Base-by-base conservation (phyloP, 2,797 vertebrate genomes). In the Peromyscus nudipes region DNA sequence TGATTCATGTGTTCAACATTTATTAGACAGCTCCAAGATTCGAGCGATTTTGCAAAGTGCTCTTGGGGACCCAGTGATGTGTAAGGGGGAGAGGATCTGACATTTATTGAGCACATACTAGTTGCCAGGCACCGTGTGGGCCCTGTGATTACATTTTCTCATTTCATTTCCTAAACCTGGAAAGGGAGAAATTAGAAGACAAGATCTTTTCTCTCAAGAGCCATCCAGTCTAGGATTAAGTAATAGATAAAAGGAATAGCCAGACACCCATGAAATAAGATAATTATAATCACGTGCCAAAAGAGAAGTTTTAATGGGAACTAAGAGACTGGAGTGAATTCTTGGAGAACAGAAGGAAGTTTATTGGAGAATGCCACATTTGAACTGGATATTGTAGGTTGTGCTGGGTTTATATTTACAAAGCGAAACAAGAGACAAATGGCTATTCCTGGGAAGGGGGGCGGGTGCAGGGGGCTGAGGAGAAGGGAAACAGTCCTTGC, bases 101-200 rank as follows among this genome's bases (percentile, higher is more conserved):
- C 82, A 92, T 96, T 96, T 97, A 92, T 96, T 94, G 96, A 97
- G 83, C 83, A 94, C 31, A 37, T 96, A 92, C 89, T 96, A 79
- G 75, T 60, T 89, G 52, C 86, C 60, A 81, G 82, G 69, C 73
- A 81, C 81, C 57, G n/a, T 57, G 60, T 25, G 76, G 84, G 29
- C 79, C 71, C 71, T 73, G 95, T 75, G 93, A 91, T 90, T 91
- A 91, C 82, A 91, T 92, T 94, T 97, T 93, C 67, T 95, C 64
- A 89, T 96, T 96, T 83, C 88, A 95, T 92, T 94, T 87, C 80
- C 55, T 80, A 88, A 97, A 92, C 21, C 69, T 92, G 85, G 69
- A 89, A 94, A 92, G 85, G 77, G 81, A 94, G 65, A 96, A 92
- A 96, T 95, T 87, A 55, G 71, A 94, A 97, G 85, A 89, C 85